Conservation (phyloP, 2,797 vertebrate species). For the Chlorospingus flavigularis region DNA sequence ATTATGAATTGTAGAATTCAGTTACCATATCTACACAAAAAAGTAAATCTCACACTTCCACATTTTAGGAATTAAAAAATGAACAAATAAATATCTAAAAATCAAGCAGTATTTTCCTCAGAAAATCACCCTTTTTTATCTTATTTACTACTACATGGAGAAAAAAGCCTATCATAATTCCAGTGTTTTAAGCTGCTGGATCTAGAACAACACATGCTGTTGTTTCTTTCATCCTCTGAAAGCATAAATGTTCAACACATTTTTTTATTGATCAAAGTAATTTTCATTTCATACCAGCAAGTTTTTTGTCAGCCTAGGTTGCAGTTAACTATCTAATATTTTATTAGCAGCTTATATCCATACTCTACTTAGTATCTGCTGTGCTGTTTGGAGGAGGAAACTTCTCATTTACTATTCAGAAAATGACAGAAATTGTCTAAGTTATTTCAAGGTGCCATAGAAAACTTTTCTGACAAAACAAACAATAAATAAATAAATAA, state of each 20-base stretch:
- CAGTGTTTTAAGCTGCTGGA: background rate
- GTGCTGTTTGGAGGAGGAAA: background rate
- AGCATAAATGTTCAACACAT: background rate
- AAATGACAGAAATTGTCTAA: background rate
- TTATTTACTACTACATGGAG: background rate
- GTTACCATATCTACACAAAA: background rate
- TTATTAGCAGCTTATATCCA: background rate
- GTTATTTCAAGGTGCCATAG: background rate
- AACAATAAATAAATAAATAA: no score
- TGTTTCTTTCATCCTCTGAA: background rate
- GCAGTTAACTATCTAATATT: background rate
- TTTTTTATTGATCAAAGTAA: background rate
- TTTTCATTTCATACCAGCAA: background rate
- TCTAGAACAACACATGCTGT: background rate
- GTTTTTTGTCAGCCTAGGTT: background rate
- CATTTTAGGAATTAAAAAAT: background rate
- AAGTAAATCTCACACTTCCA: background rate
- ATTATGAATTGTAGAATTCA: background rate
- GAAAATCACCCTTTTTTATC: background rate
- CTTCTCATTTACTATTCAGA: background rate
- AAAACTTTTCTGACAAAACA: background rate
- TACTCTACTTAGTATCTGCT: background rate
- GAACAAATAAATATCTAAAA: background rate
- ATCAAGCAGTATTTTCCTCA: background rate
- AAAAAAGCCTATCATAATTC: background rate